Evolutionary conservation across 2,797 vertebrate species (phyloP).

Genomic region (Selene dorsalis): DNA sequence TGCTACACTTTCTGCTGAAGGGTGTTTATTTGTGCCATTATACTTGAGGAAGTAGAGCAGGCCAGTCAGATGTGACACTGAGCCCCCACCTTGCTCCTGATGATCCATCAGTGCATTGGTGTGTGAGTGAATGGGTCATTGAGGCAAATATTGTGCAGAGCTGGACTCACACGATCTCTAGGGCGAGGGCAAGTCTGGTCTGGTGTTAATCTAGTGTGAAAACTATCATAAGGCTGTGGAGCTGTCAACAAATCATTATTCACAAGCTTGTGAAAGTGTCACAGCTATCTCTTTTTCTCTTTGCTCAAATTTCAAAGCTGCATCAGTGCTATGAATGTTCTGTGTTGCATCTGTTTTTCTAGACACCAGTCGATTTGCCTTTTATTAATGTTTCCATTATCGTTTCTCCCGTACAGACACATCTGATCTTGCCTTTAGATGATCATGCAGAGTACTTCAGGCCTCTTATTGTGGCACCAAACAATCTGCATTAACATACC

Average conservation of each 20-base stretch:
- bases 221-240: neutral
- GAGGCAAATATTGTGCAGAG: too few species aligned
- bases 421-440: neutral
- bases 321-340: too few species aligned
- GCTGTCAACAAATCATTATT: neutral
- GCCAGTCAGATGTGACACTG: too few species aligned
- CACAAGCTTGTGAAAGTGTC: neutral
- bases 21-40: neutral
- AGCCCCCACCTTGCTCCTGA: too few species aligned
- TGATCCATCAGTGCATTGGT: too few species aligned
- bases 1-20: neutral
- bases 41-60: too few species aligned
- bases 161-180: too few species aligned
- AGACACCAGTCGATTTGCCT: too few species aligned
- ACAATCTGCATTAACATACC: neutral
- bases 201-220: neutral
- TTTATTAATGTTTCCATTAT: neutral
- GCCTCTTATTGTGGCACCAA: neutral
- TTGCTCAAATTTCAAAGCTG: neutral
- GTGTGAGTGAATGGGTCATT: too few species aligned
- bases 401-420: neutral
- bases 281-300: neutral
- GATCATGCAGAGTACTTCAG: neutral
- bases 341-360: too few species aligned
- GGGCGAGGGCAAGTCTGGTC: too few species aligned